These are phyloP conservation scores for Macaria notata DNA, from an alignment of 2,888 invertebrate genomes.

Conservation along the genomic window DNA sequence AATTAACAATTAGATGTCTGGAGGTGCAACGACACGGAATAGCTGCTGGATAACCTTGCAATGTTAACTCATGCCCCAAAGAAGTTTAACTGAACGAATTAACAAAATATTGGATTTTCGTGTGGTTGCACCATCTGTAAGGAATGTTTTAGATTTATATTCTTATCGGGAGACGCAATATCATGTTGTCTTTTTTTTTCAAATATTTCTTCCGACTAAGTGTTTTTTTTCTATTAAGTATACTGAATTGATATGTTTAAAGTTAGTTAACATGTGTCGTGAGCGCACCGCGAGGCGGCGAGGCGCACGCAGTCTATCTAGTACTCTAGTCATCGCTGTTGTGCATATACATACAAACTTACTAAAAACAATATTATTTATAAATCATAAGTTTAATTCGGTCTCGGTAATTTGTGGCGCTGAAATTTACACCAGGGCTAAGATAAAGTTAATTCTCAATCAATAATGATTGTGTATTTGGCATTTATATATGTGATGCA, in stretches of 20 bases:
- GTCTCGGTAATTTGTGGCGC: slow-evolving; percentile 9
- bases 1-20: slow-evolving; percentile 34
- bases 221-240: too few relatives aligned
- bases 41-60: neutral
- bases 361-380: slow-evolving; percentile 31
- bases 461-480: too few relatives aligned
- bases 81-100: too few relatives aligned
- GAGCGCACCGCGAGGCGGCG: slow-evolving; percentile 33
- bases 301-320: slow-evolving; percentile 37
- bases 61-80: too few relatives aligned
- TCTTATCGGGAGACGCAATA: neutral
- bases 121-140: slow-evolving; percentile 18
- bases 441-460: too few relatives aligned
- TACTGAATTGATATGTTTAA: too few relatives aligned
- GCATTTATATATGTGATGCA: too few relatives aligned
- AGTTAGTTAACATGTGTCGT: neutral
- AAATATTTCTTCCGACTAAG: slow-evolving; percentile 17
- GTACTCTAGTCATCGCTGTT: slow-evolving; percentile 71
- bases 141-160: slow-evolving; percentile 33
- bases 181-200: neutral
- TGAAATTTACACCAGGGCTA: neutral
- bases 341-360: slow-evolving; percentile 43
- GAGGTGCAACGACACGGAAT: slow-evolving; percentile 8
- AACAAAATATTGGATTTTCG: neutral
- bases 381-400: slow-evolving; percentile 22